phyloP scores from a whole-genome alignment of 2,113 vertebrate species.

The Xenotilapia leptura region DNA sequence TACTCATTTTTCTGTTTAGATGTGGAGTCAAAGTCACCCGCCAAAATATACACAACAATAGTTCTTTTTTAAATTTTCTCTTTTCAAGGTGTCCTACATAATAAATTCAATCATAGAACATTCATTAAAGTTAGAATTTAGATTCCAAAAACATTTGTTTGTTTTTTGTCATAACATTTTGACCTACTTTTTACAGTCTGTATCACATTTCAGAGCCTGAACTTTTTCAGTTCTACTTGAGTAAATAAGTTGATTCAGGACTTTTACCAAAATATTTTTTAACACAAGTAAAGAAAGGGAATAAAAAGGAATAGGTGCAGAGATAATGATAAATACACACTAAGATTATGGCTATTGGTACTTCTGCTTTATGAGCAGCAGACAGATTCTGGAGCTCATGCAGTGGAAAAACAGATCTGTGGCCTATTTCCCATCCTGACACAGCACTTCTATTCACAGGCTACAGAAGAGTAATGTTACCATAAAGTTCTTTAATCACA shows the following conservation, averaged over 20 bases:
- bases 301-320: background rate
- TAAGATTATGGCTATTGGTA: background rate
- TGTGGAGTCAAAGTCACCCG: rapidly evolving
- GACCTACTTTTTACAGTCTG: background rate
- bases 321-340: background rate
- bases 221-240: background rate
- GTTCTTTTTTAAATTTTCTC: background rate
- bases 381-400: background rate
- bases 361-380: background rate
- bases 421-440: background rate
- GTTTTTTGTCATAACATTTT: background rate
- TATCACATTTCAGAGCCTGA: background rate
- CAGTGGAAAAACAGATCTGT: conserved; percentile 35
- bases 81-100: background rate
- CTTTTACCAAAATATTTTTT: background rate
- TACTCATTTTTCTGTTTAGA: background rate
- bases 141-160: background rate
- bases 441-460: background rate
- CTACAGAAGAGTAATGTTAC: background rate
- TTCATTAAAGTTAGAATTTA: background rate
- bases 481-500: background rate
- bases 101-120: background rate
- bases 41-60: background rate
- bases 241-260: background rate
- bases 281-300: background rate